Base-by-base conservation (phyloP, 1,140 invertebrate species). In the Drosophila athabasca region DNA sequence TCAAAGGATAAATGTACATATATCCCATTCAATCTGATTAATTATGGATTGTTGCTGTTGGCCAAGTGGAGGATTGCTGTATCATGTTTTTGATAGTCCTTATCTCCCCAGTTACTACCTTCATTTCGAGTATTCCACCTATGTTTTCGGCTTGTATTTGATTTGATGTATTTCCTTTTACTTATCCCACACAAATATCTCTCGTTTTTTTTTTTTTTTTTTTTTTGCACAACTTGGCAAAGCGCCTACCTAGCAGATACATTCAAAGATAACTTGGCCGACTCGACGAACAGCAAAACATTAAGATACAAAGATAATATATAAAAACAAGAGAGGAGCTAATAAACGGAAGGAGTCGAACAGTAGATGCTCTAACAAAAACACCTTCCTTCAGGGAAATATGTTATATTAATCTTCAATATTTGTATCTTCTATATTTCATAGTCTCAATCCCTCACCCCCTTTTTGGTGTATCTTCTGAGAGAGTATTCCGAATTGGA, bases 211-310 rank as follows among this genome's bases (percentile, higher is more conserved):
- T 53, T 61, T 57, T 29, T 44, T 48, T 49, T 57, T 29, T 44
- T 48, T 49, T 74, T 15, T 53, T 61, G 44, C 55, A 45, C 60
- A 52, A 24, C 35, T 57, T 65, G 52, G 60, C 61, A 74, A 46
- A 76, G 69, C 79, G 79, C 74, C 79, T 82, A 68, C 79, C 54
- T 74, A 61, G 60, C 49, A 62, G 81, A 85, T 76, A 76, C 51
- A 64, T 52, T 58, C 43, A 13, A 19, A 62, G 80, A 78, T 79
- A 79, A 66, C 55, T 59, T 45, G 52, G 62, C 57, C 73, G 73
- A 49, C 22, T 26, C 52, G 66, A 66, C 62, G 54, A 85, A 80
- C 81, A 85, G 46, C 80, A 48, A 73, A 85, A 77, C 31, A 64
- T 75, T 75, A 39, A 74, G 71, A 74, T 74, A 59, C 26, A 19